Evolutionary conservation across 1,140 invertebrate species (phyloP), one percentile per base, ranked within the genome.

Genomic region (Bombus turneri): DNA sequence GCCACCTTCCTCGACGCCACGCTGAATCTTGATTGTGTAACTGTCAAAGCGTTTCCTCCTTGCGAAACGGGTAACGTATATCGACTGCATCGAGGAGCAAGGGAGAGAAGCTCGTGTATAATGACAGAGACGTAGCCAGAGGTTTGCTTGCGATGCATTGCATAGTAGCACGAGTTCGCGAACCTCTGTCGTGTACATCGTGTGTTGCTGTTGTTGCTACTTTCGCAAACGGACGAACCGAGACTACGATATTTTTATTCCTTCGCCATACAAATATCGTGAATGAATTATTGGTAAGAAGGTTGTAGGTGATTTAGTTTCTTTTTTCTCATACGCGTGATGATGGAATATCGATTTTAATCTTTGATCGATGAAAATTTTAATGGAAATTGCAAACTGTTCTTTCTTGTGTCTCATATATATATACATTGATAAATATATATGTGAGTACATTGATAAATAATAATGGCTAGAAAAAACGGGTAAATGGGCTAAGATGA

Each of bases 11-110:
- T 25, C 78, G 59, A 81, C 79, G 71, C 78, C 43, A 69, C 71
- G 64, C 47, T 83, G 82, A 87, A 88, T 88, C 85, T 84, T 86
- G 88, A 92, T 92, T 90, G 89, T 89, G 86, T 86, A 91, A 91
- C 89, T 92, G 92, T 91, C 89, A 85, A 88, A 90, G 66, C 73
- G 84, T 90, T 91, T 90, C 80, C 90, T 89, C 28, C 82, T 86
- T 57, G 81, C 78, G n/a, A 87, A 80, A 85, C 43, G 57, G 37
- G 83, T 79, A 47, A 77, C 62, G 86, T 53, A 62, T 88, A 89
- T 89, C 85, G 82, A 64, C 75, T 79, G 28, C 53, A 59, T 62
- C 75, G 80, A n/a, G 47, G 13, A 8, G 34, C 25, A n/a, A 34
- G 62, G 64, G 53, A 43, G 76, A 72, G 62, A 18, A 39, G 57